These are phyloP conservation scores for Drusus annulatus DNA, from an alignment of 1,140 invertebrate species.

Conservation along the genomic window DNA sequence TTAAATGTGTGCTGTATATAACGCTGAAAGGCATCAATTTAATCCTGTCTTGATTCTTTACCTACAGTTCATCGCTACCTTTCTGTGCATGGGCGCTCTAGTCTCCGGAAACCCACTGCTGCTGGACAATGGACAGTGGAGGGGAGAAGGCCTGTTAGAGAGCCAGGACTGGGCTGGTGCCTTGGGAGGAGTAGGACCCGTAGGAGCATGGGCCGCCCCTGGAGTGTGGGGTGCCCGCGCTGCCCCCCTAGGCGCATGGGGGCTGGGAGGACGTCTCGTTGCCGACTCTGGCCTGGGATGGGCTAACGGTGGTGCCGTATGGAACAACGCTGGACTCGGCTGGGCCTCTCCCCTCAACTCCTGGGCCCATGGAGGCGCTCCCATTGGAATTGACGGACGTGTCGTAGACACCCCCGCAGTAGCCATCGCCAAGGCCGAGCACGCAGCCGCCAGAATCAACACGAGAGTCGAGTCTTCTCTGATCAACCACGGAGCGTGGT, in stretches of 20 bases:
- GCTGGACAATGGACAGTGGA: constrained; percentile 29
- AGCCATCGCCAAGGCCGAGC: constrained; percentile 67
- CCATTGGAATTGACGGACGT: constrained; percentile 48
- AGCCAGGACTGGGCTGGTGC: constrained; percentile 49
- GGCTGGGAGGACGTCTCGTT: constrained; percentile 62
- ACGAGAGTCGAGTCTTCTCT: neutral
- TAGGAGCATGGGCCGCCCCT: constrained; percentile 51
- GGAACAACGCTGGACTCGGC: neutral
- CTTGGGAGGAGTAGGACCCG: constrained; percentile 60
- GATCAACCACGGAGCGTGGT: too few species aligned
- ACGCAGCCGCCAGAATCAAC: constrained; percentile 65
- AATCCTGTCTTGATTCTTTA: neutral
- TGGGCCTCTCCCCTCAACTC: constrained; percentile 22
- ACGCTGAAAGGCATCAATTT: neutral
- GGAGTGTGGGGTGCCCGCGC: constrained; percentile 28
- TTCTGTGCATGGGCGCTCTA: constrained; percentile 52
- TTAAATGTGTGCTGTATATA: too few species aligned
- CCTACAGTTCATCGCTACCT: constrained; percentile 50
- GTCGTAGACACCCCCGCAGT: constrained; percentile 71
- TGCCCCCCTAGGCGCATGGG: constrained; percentile 33
- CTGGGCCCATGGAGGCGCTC: constrained; percentile 62
- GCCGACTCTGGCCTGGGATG: constrained; percentile 67
- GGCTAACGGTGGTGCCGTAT: neutral
- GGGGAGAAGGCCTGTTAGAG: constrained; percentile 32
- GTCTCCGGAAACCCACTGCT: constrained; percentile 33